Evolutionary conservation across 2,888 invertebrate genomes (phyloP).

Genomic region (Erebia epiphron): DNA sequence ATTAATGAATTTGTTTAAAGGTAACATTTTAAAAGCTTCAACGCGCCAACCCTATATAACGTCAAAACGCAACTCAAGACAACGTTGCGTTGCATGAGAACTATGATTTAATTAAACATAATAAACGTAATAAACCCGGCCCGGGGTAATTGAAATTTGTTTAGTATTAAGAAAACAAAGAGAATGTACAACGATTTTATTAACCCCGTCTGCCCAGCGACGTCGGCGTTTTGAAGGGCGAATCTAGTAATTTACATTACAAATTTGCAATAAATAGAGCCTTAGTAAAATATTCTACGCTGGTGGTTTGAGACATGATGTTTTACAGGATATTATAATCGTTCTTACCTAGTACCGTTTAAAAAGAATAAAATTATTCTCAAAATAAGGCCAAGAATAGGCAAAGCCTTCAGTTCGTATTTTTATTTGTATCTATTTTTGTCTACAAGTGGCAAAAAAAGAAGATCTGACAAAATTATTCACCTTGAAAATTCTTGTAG

Average conservation of each 20-base stretch:
- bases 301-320: slow-evolving; percentile 15
- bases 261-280: slow-evolving; percentile 41
- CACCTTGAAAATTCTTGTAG: too few relatives aligned
- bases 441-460: too few relatives aligned
- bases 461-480: too few relatives aligned
- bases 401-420: too few relatives aligned
- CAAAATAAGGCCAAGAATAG: too few relatives aligned
- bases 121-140: slow-evolving; percentile 73
- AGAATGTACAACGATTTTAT: slow-evolving; percentile 62
- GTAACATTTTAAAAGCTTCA: background rate
- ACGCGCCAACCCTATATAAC: slow-evolving; percentile 53
- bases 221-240: slow-evolving; percentile 47
- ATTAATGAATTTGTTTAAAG: background rate
- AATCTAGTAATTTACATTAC: slow-evolving; percentile 47
- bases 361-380: too few relatives aligned
- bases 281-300: slow-evolving; percentile 23
- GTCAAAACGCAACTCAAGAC: slow-evolving; percentile 48
- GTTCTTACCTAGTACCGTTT: background rate
- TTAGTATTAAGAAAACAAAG: slow-evolving; percentile 58
- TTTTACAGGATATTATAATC: background rate
- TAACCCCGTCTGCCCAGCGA: slow-evolving; percentile 57
- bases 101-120: slow-evolving; percentile 79
- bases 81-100: slow-evolving; percentile 56
- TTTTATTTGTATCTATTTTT: too few relatives aligned
- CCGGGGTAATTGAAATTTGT: slow-evolving; percentile 76